phyloP scores from a whole-genome alignment of 2,888 invertebrate species.

The Ochlodes sylvanus region DNA sequence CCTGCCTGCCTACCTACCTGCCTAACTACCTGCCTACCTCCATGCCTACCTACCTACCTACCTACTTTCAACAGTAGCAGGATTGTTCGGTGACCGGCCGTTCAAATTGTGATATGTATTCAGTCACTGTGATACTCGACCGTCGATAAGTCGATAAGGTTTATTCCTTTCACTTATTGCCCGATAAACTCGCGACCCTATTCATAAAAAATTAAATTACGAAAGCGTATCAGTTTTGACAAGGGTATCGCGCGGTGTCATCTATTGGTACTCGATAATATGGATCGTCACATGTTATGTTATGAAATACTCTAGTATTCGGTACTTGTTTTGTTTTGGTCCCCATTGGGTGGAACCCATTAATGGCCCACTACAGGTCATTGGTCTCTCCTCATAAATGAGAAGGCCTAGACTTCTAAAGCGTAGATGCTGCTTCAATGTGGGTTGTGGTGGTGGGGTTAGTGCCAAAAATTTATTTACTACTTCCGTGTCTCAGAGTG shows the following conservation, averaged over 20 bases:
- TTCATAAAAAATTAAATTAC: constrained; percentile 29
- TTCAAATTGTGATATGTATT: background rate
- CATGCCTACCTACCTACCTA: too few relatives aligned
- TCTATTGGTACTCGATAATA: constrained; percentile 6
- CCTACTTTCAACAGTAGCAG: background rate
- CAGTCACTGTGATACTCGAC: background rate
- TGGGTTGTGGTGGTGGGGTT: too few relatives aligned
- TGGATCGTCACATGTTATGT: background rate
- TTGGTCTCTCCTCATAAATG: too few relatives aligned
- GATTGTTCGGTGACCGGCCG: background rate
- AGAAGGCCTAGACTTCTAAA: too few relatives aligned
- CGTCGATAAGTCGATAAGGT: constrained; percentile 19
- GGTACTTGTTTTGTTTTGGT: background rate
- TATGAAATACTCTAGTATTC: background rate
- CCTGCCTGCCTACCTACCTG: too few relatives aligned
- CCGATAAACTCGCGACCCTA: constrained; percentile 30
- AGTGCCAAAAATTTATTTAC: too few relatives aligned
- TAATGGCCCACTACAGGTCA: too few relatives aligned
- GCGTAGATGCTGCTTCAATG: too few relatives aligned
- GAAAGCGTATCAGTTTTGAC: constrained; percentile 17
- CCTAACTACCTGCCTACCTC: too few relatives aligned
- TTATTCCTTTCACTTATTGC: constrained; percentile 34
- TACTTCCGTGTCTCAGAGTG: too few relatives aligned
- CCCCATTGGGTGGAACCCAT: too few relatives aligned
- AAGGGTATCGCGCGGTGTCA: constrained; percentile 26